These are phyloP conservation scores for Calidris pygmaea DNA, from an alignment of 2,113 vertebrate genomes.

Conservation along the genomic window DNA sequence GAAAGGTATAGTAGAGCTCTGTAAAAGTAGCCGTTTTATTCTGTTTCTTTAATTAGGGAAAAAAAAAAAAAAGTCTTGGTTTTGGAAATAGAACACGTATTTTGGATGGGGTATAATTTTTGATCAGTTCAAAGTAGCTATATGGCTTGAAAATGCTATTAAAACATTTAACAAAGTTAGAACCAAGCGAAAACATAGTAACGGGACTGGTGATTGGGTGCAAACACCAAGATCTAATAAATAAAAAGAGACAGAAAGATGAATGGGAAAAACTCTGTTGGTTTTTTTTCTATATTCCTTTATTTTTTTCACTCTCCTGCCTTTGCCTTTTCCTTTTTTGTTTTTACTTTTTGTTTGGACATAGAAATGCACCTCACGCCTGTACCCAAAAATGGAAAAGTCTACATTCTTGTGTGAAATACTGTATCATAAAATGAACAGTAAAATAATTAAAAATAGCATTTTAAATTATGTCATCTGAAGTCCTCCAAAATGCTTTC, in stretches of 20 bases:
- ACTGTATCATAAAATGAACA: neutral
- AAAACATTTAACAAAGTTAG: neutral
- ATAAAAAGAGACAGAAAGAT: neutral
- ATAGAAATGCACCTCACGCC: neutral
- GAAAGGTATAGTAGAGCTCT: neutral
- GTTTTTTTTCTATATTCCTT: accelerated
- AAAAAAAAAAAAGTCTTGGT: neutral
- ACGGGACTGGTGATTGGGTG: neutral
- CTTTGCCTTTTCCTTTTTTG: neutral
- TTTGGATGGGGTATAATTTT: neutral
- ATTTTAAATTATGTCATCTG: neutral
- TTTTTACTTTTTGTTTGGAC: neutral
- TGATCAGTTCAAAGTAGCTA: neutral
- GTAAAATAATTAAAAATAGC: neutral
- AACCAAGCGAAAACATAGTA: neutral
- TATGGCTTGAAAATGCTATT: neutral
- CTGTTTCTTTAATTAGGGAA: neutral
- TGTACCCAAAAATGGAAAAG: neutral
- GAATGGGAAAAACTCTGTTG: neutral
- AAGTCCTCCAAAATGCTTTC: neutral
- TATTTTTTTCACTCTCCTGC: neutral
- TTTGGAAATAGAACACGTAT: neutral
- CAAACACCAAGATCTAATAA: neutral
- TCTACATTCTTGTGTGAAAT: neutral
- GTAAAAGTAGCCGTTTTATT: neutral